phyloP scores from a whole-genome alignment of 2,113 vertebrate species.

The Carassius gibelio region DNA sequence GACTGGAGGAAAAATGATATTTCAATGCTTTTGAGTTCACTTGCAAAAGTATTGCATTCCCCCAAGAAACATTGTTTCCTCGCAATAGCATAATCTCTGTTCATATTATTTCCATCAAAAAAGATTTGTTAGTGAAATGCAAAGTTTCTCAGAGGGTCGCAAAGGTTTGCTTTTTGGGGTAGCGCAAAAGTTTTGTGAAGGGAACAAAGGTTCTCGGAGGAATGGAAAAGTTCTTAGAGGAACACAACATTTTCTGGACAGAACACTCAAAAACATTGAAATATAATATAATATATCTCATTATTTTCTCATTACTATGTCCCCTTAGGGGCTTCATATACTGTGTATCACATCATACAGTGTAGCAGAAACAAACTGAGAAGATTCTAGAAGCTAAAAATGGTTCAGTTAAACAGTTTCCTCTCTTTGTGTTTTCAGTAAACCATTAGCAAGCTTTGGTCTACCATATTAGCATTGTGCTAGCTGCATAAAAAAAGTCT shows the following conservation, averaged over 20 bases:
- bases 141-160: neutral
- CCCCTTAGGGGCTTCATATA: neutral
- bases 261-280: too few species aligned
- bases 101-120: neutral
- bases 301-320: neutral
- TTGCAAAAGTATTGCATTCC: neutral
- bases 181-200: neutral
- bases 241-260: too few species aligned
- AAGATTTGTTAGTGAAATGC: neutral
- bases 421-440: neutral
- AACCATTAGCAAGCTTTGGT: neutral
- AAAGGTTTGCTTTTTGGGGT: neutral
- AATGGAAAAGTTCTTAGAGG: too few species aligned
- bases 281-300: neutral
- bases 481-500: too few species aligned
- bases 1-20: neutral
- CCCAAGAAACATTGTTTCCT: neutral
- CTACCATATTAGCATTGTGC: neutral
- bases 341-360: neutral
- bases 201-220: too few species aligned
- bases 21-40: neutral
- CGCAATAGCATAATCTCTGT: neutral
- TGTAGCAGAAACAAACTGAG: neutral
- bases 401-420: neutral
- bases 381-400: neutral